Base-by-base conservation (phyloP, 2,113 vertebrate genomes). In the Asarcornis scutulata region DNA sequence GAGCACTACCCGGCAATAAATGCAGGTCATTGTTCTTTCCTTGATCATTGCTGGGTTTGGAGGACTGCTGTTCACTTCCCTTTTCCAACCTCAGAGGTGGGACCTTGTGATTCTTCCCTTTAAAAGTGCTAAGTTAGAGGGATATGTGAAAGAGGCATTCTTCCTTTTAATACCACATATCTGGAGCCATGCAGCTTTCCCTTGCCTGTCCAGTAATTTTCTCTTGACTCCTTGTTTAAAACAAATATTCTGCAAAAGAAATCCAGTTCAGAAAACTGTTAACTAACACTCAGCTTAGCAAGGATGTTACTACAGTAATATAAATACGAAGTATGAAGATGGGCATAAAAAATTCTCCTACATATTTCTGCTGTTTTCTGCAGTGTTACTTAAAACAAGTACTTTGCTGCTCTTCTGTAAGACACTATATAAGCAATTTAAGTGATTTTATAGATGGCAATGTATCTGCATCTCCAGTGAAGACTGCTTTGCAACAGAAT, bases 1-100 rank as follows among this genome's bases (percentile, higher is more conserved):
- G 96, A 97, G 82, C 74, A 62, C 58, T 97, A 95, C 81, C 81
- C 84, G 0, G 94, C 91, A 95, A 94, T 94, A 95, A 95, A 97
- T 96, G 96, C 95, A 94, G 95, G 96, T 95, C 95, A 93, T 62
- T 95, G 62, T 96, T 96, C 96, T 95, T 97, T 83, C 71, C 84
- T 75, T 92, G 84, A 95, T 95, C 86, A 40, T 71, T 87, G 3
- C 17, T 3, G 4, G n/a, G 48, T 92, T 91, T 92, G 81, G 84
- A 89, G 89, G n/a, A 66, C 78, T 95, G 87, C 67, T 73, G 20
- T 93, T 95, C 7, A 6, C 94, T 75, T 93, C 62, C n/a, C 82
- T 75, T 74, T 75, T 53, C 58, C 40, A 78, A 52, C 36, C 73
- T 44, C 62, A 73, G 83, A 75, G 73, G 78, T 88, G 56, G 56